Evolutionary conservation across 2,888 invertebrate species (phyloP).

Genomic region (Eupsilia transversa): DNA sequence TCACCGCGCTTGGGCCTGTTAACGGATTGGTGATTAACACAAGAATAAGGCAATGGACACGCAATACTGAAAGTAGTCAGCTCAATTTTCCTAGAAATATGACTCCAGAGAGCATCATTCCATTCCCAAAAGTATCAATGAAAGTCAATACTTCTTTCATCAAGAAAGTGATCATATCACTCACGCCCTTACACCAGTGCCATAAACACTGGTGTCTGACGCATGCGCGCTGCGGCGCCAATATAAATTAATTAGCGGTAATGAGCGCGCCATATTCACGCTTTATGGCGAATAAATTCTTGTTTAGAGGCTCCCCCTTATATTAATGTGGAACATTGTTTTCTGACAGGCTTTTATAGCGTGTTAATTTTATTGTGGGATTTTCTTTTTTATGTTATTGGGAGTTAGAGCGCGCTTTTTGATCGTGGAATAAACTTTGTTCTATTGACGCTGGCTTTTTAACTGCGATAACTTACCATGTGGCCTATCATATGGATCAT

Average conservation of each 20-base stretch:
- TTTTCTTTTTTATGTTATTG: constrained; percentile 48
- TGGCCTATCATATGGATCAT: background rate
- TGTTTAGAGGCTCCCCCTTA: constrained; percentile 43
- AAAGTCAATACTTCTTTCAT: constrained; percentile 18
- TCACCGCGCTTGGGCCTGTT: background rate
- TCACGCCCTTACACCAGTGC: background rate
- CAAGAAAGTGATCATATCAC: constrained; percentile 9
- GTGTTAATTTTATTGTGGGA: constrained; percentile 51
- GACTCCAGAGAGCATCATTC: background rate
- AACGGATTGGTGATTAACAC: background rate
- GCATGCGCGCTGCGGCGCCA: constrained; percentile 56
- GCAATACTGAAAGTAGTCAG: background rate
- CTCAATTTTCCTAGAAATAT: background rate
- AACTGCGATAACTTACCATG: background rate
- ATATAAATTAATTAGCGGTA: constrained; percentile 67
- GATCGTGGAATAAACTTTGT: background rate
- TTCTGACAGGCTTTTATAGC: constrained; percentile 51
- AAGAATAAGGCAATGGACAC: too few species aligned
- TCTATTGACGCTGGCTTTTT: background rate
- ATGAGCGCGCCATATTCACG: constrained; percentile 59
- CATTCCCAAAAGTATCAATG: constrained; percentile 16
- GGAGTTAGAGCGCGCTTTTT: constrained; percentile 27
- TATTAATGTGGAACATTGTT: constrained; percentile 54
- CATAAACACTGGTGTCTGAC: constrained; percentile 6
- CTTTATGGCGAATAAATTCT: constrained; percentile 59